Evolutionary conservation across 2,797 vertebrate genomes (phyloP).

Genomic region (Catamblyrhynchus diadema): DNA sequence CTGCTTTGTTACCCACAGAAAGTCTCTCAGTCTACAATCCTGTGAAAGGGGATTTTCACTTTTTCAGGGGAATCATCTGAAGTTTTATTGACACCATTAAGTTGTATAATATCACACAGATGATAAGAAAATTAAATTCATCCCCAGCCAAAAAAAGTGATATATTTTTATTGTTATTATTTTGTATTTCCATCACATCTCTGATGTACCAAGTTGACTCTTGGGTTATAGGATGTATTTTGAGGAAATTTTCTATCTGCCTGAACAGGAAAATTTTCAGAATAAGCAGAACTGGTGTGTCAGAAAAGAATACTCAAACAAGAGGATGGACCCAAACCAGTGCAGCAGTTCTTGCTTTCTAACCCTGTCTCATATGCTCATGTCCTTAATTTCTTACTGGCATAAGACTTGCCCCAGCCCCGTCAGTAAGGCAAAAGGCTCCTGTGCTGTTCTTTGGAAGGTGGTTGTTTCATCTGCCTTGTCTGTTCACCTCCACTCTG

Average conservation of each 20-base stretch:
- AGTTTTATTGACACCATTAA: background rate
- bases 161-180: background rate
- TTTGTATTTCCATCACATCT: background rate
- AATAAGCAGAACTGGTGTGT: background rate
- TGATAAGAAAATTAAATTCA: background rate
- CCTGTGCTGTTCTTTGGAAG: background rate
- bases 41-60: background rate
- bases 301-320: background rate
- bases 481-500: background rate
- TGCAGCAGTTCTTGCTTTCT: background rate
- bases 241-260: background rate
- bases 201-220: background rate
- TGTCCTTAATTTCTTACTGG: background rate
- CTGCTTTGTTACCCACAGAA: background rate
- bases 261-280: background rate
- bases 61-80: background rate
- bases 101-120: background rate
- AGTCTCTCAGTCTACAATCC: background rate
- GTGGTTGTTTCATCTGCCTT: background rate
- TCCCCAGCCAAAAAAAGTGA: background rate
- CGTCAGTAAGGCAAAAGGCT: background rate
- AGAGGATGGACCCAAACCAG: background rate
- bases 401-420: background rate
- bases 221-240: background rate
- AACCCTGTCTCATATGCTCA: background rate